phyloP scores from a whole-genome alignment of 64 coral and sea anemone genomes.

The Montipora cactus region DNA sequence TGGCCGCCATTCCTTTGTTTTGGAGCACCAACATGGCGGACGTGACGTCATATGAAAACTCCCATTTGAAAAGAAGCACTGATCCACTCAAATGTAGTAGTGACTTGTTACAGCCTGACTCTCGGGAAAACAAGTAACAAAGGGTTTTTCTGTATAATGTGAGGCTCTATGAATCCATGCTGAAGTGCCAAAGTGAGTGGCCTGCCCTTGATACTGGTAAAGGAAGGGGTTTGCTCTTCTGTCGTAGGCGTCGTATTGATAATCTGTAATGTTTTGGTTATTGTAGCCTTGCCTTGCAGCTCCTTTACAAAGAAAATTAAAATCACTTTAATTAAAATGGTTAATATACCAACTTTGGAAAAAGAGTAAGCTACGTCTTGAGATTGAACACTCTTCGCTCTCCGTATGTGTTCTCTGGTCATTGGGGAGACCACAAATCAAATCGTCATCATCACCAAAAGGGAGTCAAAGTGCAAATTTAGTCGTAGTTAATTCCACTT shows the following conservation, averaged over 20 bases:
- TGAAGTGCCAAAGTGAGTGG: slow-evolving; percentile 4
- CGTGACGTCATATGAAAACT: too few relatives aligned
- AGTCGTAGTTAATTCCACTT: too few relatives aligned
- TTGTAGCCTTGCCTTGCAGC: background rate
- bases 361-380: too few relatives aligned
- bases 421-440: too few relatives aligned
- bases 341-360: too few relatives aligned
- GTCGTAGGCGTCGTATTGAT: background rate
- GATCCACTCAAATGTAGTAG: slow-evolving; percentile 10
- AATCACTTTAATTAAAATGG: too few relatives aligned
- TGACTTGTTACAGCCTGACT: background rate
- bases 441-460: too few relatives aligned
- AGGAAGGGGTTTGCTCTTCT: background rate
- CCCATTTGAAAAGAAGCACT: too few relatives aligned
- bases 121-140: background rate
- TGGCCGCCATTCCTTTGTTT: too few relatives aligned
- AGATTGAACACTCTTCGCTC: background rate
- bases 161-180: slow-evolving; percentile 6
- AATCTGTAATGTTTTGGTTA: background rate
- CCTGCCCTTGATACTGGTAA: background rate
- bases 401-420: background rate
- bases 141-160: background rate
- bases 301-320: background rate
- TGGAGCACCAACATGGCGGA: too few relatives aligned
- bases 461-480: too few relatives aligned